A percentile compares a stretch with the other conserved stretches of the same genome.
These are phyloP conservation scores for Nasonia giraulti DNA, from an alignment of 1,140 invertebrate species.

Conservation along the genomic window DNA sequence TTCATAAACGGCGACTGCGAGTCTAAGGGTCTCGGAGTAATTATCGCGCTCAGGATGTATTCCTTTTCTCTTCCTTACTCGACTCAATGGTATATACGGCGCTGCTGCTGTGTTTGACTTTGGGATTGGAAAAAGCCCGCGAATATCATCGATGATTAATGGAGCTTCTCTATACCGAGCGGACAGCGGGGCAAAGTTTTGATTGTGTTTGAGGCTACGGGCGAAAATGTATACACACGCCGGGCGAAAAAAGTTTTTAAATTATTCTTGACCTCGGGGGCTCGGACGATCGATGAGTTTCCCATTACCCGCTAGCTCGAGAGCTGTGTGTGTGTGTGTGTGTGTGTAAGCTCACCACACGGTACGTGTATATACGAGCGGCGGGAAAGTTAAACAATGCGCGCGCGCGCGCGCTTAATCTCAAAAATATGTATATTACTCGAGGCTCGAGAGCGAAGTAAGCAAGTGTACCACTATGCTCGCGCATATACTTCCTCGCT, in stretches of 20 bases:
- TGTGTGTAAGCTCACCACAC: not conserved
- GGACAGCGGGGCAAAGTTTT: not conserved
- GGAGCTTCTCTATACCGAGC: not conserved
- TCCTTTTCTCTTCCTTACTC: no score
- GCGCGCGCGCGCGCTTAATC: not conserved
- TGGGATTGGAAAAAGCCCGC: not conserved
- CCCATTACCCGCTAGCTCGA: not conserved
- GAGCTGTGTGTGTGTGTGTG: no score
- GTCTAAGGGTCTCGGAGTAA: conserved; percentile 11
- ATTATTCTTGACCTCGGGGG: conserved; percentile 7
- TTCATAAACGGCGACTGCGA: not conserved
- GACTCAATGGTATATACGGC: no score
- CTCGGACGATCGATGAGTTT: not conserved
- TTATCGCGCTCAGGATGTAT: no score
- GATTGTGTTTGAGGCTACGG: not conserved
- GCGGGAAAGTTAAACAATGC: not conserved
- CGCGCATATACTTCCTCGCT: not conserved
- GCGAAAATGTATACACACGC: not conserved
- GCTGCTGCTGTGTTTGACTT: not conserved
- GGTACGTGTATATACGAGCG: no score
- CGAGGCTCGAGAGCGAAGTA: no score
- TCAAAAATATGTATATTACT: not conserved
- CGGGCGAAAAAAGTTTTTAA: not conserved
- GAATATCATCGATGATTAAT: not conserved
- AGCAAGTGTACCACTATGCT: no score